A percentile compares a stretch with the other conserved stretches of the same genome.
These are phyloP conservation scores for Isaurus tuberculatus DNA, from an alignment of 92 coral and sea anemone genomes.

Conservation along the genomic window DNA sequence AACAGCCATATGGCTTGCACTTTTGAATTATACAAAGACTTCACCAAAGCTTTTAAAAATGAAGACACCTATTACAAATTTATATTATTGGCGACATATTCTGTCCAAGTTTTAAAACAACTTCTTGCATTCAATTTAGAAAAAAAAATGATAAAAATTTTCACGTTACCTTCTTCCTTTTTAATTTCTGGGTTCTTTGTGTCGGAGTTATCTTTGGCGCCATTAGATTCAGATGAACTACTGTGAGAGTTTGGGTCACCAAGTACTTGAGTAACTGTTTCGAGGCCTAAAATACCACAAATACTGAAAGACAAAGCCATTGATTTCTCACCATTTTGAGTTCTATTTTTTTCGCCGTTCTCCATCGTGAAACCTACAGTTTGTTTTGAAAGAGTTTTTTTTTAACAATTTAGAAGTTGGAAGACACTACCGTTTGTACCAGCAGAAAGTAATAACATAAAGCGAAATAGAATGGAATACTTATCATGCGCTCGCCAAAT, in stretches of 20 bases:
- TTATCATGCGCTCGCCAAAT: constrained; percentile 35
- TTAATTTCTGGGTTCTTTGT: neutral
- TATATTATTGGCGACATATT: neutral
- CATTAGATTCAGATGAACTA: neutral
- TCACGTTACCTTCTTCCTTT: constrained; percentile 20
- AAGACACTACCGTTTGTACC: neutral
- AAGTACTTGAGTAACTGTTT: neutral
- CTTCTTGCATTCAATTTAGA: neutral
- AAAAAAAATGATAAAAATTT: neutral
- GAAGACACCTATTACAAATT: neutral
- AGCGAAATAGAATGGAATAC: neutral
- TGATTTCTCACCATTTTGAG: constrained; percentile 45
- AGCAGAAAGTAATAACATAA: neutral
- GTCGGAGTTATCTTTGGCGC: neutral
- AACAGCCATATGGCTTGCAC: constrained; percentile 36
- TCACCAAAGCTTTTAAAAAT: neutral
- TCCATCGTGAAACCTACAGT: constrained; percentile 13
- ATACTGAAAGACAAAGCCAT: constrained; percentile 75
- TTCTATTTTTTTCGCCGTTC: constrained; percentile 4
- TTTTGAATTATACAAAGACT: constrained; percentile 16
- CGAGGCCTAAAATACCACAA: constrained; percentile 86
- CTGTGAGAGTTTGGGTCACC: neutral
- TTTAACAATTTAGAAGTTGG: neutral
- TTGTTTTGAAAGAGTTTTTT: neutral
- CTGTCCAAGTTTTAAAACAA: neutral